Evolutionary conservation across 2,888 invertebrate genomes (phyloP), one percentile per base, ranked within the genome.

Genomic region (Spodoptera picta): DNA sequence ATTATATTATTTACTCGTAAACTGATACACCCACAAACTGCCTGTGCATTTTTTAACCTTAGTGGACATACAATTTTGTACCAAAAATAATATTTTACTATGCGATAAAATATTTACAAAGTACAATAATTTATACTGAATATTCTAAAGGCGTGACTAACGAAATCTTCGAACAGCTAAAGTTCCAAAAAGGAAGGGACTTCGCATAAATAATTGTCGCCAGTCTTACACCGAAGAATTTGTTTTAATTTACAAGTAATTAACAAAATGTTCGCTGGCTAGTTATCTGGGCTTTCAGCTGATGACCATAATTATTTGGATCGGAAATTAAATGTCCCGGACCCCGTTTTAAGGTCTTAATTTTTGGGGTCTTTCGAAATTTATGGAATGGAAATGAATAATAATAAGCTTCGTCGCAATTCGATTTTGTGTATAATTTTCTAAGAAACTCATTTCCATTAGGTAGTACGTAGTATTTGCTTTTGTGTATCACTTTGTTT

Each of bases 221-320:
- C 44, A 58, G 49, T 45, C 51, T 57, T 59, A 56, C 50, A 47
- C 53, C 50, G 57, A 43, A 63, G 66, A 75, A 78, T 81, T 79
- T 75, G 72, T 80, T 80, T 77, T 58, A 75, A 78, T 77, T 82
- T 68, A 70, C 68, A 72, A 82, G 69, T 76, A 72, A 82, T 82
- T 75, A 81, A 68, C 69, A 60, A 52, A 79, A 77, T 52, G 64
- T 60, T 76, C 53, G 49, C 45, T 48, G 41, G 50, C 63, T 77
- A 73, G 69, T 76, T 76, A 76, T 79, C 76, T 65, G 2, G 51
- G 65, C 52, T 60, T 62, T 63, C 43, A 43, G n/a, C 60, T 79
- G 80, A 76, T 79, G 77, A 47, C 65, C 77, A 76, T 72, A 63
- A 76, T 76, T 76, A 79, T 79, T 76, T 47, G 45, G 24, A 65